Conservation (phyloP, 2,888 invertebrate genomes). For the Drosophila percnosoma region DNA sequence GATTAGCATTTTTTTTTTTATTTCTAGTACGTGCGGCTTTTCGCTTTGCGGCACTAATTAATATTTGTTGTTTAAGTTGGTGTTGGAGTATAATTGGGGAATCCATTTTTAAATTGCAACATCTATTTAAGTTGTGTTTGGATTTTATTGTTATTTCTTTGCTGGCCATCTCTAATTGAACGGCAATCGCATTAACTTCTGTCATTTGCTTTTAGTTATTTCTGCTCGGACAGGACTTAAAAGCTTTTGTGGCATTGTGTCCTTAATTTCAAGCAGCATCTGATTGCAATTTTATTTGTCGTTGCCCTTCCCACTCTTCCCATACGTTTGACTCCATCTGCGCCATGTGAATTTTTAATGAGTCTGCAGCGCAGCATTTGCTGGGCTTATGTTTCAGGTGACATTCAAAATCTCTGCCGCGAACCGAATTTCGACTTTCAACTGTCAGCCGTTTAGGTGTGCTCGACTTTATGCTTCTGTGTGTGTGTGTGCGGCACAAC, state of each 20-base stretch:
- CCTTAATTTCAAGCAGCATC: constrained; percentile 61
- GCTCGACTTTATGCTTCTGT: not conserved
- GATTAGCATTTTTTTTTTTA: constrained; percentile 45
- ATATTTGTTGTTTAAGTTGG: not conserved
- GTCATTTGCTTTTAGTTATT: constrained; percentile 44
- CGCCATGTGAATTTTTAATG: constrained; percentile 65
- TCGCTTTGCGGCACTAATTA: not conserved
- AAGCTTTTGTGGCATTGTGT: constrained; percentile 69
- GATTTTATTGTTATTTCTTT: not conserved
- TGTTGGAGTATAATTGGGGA: not conserved
- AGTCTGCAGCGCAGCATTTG: constrained; percentile 34
- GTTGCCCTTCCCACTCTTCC: constrained; percentile 4
- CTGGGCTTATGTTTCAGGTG: constrained; percentile 44
- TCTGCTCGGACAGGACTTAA: constrained; percentile 46
- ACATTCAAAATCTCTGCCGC: constrained; percentile 61
- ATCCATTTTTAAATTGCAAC: not conserved
- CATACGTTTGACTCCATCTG: constrained; percentile 36
- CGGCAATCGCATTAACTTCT: constrained; percentile 56
- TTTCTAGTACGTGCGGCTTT: constrained; percentile 29
- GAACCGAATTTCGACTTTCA: constrained; percentile 32
- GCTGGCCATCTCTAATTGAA: constrained; percentile 45
- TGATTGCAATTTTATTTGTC: constrained; percentile 65
- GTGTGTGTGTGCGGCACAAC: not conserved
- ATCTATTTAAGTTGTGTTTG: not conserved
- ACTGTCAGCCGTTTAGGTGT: constrained; percentile 17